Evolutionary conservation across 2,797 vertebrate genomes (phyloP).

Genomic region (Petrocephalus schoutedeni): DNA sequence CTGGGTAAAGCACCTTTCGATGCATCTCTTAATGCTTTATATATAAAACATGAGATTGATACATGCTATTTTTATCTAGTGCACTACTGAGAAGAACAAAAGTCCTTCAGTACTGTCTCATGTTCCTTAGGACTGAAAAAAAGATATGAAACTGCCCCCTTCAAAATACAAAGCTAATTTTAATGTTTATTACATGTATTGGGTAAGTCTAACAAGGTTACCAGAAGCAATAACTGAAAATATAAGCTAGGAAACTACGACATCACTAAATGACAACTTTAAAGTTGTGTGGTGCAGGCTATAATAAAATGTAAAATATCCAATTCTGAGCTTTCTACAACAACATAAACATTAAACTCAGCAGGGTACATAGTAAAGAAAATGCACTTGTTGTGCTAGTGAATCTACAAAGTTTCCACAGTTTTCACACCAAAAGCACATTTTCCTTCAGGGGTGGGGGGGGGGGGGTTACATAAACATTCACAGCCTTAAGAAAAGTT

Average conservation of each 20-base stretch:
- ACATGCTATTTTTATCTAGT: neutral
- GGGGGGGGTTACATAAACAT: neutral
- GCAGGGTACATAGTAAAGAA: neutral
- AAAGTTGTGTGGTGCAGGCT: neutral
- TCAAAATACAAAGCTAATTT: neutral
- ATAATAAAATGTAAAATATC: neutral
- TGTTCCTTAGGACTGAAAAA: neutral
- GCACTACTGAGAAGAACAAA: neutral
- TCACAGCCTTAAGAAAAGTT: neutral
- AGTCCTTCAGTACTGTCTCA: neutral
- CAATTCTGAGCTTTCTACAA: neutral
- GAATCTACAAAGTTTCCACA: neutral
- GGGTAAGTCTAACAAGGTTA: neutral
- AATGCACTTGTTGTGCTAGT: neutral
- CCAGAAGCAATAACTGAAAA: neutral
- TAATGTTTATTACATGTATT: neutral
- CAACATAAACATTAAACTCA: neutral
- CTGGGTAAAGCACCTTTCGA: neutral
- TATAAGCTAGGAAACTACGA: neutral
- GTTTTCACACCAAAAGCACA: neutral
- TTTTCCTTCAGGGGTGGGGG: neutral
- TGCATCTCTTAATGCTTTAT: neutral
- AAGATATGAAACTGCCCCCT: neutral
- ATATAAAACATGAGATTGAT: conserved; percentile 5
- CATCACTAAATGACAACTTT: neutral